Conservation (phyloP, 2,888 invertebrate genomes). For the Pristionchus japonicus region DNA sequence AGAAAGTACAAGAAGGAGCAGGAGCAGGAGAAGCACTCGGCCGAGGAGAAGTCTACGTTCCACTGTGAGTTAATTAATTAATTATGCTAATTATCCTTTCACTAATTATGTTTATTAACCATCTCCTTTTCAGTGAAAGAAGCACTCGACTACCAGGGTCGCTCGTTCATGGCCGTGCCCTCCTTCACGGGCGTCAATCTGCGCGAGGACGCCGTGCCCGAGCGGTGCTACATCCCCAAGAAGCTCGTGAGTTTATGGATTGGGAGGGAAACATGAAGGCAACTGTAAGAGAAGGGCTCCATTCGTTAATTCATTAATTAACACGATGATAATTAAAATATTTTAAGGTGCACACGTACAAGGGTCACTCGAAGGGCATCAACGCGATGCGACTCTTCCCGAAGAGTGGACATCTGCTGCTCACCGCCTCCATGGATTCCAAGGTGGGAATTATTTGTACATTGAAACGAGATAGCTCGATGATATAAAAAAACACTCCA, state of each 20-base stretch:
- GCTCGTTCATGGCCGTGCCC: constrained; percentile 93
- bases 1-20: constrained; percentile 90
- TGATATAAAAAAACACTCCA: too few species aligned
- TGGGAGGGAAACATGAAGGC: not conserved
- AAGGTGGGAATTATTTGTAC: constrained; percentile 80
- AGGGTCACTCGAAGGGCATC: constrained; percentile 96
- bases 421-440: constrained; percentile 97
- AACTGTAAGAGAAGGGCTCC: not conserved
- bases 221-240: constrained; percentile 76
- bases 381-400: constrained; percentile 96
- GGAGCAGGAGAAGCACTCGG: constrained; percentile 91
- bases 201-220: constrained; percentile 89
- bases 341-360: constrained; percentile 76
- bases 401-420: constrained; percentile 90
- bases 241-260: constrained; percentile 47
- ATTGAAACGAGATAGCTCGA: too few species aligned
- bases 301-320: not conserved
- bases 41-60: constrained; percentile 68
- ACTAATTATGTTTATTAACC: not conserved
- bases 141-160: constrained; percentile 93
- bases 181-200: constrained; percentile 92
- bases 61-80: constrained; percentile 57
- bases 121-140: constrained; percentile 85
- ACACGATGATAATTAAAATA: not conserved
- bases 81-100: not conserved